phyloP scores from a whole-genome alignment of 2,113 vertebrate genomes.

The Otocyon megalotis region DNA sequence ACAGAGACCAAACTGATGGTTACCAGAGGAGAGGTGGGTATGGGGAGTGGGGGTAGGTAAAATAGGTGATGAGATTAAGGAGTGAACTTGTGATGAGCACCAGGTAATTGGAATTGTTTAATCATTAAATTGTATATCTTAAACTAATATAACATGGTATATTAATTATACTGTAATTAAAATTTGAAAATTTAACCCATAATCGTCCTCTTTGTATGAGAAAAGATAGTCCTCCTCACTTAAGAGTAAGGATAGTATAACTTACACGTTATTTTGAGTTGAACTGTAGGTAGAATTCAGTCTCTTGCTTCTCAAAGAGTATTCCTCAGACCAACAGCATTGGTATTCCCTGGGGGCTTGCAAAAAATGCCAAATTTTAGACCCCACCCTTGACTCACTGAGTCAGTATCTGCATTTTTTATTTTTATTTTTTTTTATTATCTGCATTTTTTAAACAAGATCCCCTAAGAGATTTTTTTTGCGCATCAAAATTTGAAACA shows the following conservation, averaged over 20 bases:
- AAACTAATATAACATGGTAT: neutral
- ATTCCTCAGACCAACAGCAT: neutral
- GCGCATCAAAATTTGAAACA: neutral
- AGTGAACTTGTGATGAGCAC: neutral
- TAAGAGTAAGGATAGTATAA: neutral
- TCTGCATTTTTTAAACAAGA: neutral
- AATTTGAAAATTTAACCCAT: neutral
- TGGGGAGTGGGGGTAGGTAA: neutral
- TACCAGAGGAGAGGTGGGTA: neutral
- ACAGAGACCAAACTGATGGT: neutral
- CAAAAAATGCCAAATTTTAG: neutral
- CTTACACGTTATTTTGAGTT: neutral
- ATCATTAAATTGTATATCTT: neutral
- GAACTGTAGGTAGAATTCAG: neutral
- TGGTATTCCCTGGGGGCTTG: no score
- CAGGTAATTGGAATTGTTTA: neutral
- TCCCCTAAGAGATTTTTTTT: neutral
- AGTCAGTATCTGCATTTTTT: neutral
- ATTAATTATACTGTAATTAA: neutral
- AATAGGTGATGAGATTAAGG: neutral
- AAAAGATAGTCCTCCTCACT: neutral
- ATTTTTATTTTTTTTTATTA: neutral
- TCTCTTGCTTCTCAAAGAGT: neutral
- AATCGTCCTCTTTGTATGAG: neutral
- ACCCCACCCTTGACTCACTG: neutral